phyloP scores from a whole-genome alignment of 2,888 invertebrate genomes.

The Nemapogon koenigi region DNA sequence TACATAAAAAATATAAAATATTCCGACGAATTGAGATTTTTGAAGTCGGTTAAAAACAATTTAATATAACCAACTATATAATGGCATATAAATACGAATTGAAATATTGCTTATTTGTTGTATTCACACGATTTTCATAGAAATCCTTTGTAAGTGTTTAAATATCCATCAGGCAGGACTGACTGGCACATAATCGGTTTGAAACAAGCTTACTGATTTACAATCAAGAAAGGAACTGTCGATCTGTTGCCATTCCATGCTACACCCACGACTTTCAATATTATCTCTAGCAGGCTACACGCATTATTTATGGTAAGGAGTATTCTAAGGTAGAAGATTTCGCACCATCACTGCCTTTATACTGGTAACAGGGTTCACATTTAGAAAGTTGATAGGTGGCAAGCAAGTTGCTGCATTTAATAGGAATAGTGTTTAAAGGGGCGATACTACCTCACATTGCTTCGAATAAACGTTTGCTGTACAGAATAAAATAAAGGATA shows the following conservation, averaged over 20 bases:
- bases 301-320: constrained; percentile 64
- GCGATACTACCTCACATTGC: too few relatives aligned
- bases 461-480: too few relatives aligned
- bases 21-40: too few relatives aligned
- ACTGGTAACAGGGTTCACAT: neutral
- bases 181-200: constrained; percentile 7
- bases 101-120: too few relatives aligned
- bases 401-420: too few relatives aligned
- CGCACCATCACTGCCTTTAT: neutral
- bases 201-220: constrained; percentile 41
- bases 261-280: constrained; percentile 7
- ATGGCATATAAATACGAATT: too few relatives aligned
- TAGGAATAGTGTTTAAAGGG: too few relatives aligned
- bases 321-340: constrained; percentile 29
- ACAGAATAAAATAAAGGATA: too few relatives aligned
- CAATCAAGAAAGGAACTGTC: constrained; percentile 25
- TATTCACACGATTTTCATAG: neutral
- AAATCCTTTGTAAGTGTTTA: neutral
- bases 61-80: too few relatives aligned
- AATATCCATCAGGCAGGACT: neutral
- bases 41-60: too few relatives aligned
- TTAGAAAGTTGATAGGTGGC: too few relatives aligned
- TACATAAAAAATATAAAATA: too few relatives aligned
- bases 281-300: constrained; percentile 44
- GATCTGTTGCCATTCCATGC: neutral